Evolutionary conservation across 2,113 vertebrate genomes (phyloP).

Genomic region (Merops nubicus): DNA sequence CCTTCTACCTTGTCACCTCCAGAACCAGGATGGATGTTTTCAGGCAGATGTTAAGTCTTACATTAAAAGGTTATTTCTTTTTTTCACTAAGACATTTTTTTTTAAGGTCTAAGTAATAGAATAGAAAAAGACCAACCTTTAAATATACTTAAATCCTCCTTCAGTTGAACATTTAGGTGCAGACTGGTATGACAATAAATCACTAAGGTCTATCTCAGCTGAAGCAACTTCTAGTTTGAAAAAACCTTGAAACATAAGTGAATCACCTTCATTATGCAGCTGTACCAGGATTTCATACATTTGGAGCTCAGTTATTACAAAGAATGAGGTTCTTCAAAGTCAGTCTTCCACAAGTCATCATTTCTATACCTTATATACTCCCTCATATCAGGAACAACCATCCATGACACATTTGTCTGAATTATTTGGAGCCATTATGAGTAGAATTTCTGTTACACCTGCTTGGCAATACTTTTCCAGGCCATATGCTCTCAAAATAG

Average conservation of each 20-base stretch:
- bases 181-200: not conserved
- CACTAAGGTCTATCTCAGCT: not conserved
- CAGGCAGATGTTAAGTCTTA: not conserved
- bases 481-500: conserved; percentile 24
- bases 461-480: conserved; percentile 23
- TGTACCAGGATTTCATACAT: not conserved
- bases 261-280: conserved; percentile 6
- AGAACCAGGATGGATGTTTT: not conserved
- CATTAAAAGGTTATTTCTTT: not conserved
- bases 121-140: not conserved
- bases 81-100: not conserved
- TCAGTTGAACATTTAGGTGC: not conserved
- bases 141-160: not conserved
- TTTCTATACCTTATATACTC: not conserved
- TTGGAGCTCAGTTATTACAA: not conserved
- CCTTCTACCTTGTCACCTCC: not conserved
- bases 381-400: not conserved
- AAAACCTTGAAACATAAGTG: not conserved
- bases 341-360: not conserved
- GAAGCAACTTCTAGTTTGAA: not conserved
- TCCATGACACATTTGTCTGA: conserved; percentile 16
- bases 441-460: conserved; percentile 1
- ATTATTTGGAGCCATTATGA: conserved; percentile 3
- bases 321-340: conserved; percentile 16
- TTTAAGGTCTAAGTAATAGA: not conserved